Evolutionary conservation across 1,140 invertebrate species (phyloP), one percentile per base, ranked within the genome.

Genomic region (Melitaea cinxia): DNA sequence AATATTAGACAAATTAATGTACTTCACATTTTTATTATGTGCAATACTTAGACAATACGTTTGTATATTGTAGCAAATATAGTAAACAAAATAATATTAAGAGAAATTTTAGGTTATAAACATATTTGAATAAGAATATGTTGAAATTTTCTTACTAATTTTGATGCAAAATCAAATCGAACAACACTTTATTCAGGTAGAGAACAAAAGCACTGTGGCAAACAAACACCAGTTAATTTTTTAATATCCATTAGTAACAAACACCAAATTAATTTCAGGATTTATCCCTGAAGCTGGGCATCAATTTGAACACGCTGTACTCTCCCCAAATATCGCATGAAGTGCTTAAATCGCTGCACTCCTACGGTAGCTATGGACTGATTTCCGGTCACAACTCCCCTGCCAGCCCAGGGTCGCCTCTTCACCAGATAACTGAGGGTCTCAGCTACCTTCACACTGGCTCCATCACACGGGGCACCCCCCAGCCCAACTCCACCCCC

Each of bases 401-500:
- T 10, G 82, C 78, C 14, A 79, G 76, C 9, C 85, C 85, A 0
- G 81, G 82, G 4, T 88, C 85, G 0, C 88, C 88, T 1, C 69
- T 91, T 15, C 91, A 91, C 67, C 91, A 91, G 54, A 91, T 91
- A 26, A 91, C 90, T 0, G 89, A 91, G 77, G 93, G 93, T 17
- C 92, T 94, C 9, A 94, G 93, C 42, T 93, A 92, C 39, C 72
- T 94, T 9, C 94, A 93, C 71, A 94, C 93, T 0, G 93, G 94
- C 15, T 95, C 95, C n/a, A 96, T 96, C 33, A 95, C 95, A 0
- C 93, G 95, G 77, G 95, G 95, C 67, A 95, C 93, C 0, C 93
- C 94, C 0, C 93, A 91, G 63, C 72, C 83, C 67, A 63, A 85
- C 77, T 70, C 92, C 61, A 80, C 92, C 1, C 92, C 92, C 4